Evolutionary conservation across 2,888 invertebrate genomes (phyloP).

Genomic region (Rhamphomyia laevipes): DNA sequence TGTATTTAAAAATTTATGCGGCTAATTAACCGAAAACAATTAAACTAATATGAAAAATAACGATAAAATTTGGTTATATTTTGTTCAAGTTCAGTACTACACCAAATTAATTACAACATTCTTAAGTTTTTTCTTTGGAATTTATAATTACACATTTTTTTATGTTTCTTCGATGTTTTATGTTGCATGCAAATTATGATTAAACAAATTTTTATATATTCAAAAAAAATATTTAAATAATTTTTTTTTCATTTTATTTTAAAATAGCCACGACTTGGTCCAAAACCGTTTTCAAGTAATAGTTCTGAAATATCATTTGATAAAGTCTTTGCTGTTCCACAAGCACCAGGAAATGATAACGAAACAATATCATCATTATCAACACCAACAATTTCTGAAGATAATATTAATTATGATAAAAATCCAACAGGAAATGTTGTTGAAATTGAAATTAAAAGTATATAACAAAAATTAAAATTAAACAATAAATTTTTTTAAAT

Average conservation of each 20-base stretch:
- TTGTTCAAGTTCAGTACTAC: too few relatives aligned
- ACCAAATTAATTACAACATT: too few relatives aligned
- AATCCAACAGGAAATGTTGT: constrained; percentile 22
- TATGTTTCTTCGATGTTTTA: too few relatives aligned
- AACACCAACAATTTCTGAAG: not conserved
- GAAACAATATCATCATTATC: constrained; percentile 10
- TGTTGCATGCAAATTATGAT: not conserved
- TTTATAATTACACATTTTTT: too few relatives aligned
- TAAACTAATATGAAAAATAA: too few relatives aligned
- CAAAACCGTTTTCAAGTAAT: constrained; percentile 74
- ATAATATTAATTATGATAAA: not conserved
- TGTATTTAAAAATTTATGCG: too few relatives aligned
- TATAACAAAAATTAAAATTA: constrained; percentile 21
- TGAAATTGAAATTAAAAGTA: constrained; percentile 43
- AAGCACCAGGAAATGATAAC: constrained; percentile 45
- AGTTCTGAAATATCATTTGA: constrained; percentile 68
- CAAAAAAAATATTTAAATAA: not conserved
- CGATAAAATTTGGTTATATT: too few relatives aligned
- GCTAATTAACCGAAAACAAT: too few relatives aligned
- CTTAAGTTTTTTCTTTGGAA: too few relatives aligned
- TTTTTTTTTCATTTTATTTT: constrained; percentile 5
- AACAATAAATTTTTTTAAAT: not conserved
- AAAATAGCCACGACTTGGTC: constrained; percentile 67
- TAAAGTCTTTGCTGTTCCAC: constrained; percentile 70
- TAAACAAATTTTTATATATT: not conserved